Percentiles rank a stretch among this genome's conserved stretches.
Evolutionary conservation across 2,113 vertebrate genomes (phyloP).

Genomic region (Cephalopterus ornatus): DNA sequence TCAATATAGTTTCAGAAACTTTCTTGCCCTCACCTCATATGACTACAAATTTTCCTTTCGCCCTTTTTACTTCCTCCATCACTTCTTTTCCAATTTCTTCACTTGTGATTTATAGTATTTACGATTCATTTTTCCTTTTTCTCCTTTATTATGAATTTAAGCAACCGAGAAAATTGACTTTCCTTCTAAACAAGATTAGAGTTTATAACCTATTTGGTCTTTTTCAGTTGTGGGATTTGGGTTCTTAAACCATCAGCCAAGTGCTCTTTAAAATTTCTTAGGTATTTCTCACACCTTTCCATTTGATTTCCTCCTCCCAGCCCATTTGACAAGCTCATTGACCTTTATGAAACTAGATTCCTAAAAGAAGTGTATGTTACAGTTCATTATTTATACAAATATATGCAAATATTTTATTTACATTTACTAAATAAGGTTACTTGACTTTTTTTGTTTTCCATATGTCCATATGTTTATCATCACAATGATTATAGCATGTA

Average conservation of each 20-base stretch:
- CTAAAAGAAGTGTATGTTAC: neutral
- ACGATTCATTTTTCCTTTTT: slow-evolving; percentile 3
- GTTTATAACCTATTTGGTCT: neutral
- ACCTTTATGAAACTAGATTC: neutral
- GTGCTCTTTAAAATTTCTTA: neutral
- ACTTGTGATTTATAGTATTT: slow-evolving; percentile 9
- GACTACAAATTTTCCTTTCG: neutral
- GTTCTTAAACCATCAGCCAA: neutral
- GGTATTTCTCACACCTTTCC: neutral
- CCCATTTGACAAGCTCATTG: neutral
- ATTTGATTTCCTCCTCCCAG: neutral
- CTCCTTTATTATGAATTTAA: slow-evolving; percentile 15
- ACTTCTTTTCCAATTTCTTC: neutral
- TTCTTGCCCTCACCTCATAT: neutral
- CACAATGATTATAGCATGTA: neutral
- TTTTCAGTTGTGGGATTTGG: neutral
- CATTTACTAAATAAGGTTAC: neutral
- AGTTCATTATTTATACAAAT: neutral
- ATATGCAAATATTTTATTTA: neutral
- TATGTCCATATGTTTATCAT: neutral
- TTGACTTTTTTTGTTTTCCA: neutral
- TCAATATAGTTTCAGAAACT: neutral
- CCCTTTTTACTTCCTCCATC: neutral
- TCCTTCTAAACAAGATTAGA: neutral
- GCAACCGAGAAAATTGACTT: neutral